Evolutionary conservation across 2,797 vertebrate genomes (phyloP), one percentile per base, ranked within the genome.

Genomic region (Gallirallus australis): DNA sequence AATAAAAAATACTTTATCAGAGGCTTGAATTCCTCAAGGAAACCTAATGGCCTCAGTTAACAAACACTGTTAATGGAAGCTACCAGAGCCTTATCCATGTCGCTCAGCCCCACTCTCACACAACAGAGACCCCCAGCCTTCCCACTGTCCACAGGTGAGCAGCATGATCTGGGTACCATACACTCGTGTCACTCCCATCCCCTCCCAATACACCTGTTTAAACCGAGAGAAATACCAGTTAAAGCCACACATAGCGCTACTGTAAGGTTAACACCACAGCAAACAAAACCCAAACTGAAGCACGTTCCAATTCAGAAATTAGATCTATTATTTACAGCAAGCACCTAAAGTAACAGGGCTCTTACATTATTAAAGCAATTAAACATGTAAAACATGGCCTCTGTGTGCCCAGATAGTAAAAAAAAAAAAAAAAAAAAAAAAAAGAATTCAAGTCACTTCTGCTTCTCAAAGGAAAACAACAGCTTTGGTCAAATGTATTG

Each of bases 31-130:
- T 72, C 17, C 28, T 63, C 2, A 1, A 54, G 54, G 59, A 57
- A 77, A 31, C 47, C 31, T 40, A 15, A 39, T 42, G 13, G 18
- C 24, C 20, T 64, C 27, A 18, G 28, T 28, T 16, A 35, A 19
- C 68, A 33, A 80, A 52, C 8, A 2, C 40, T 45, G 7, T 12
- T 47, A 70, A 64, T 17, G 20, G 20, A 21, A 35, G 20, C 28
- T 40, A 8, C 5, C n/a, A 42, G 48, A 73, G 25, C 24, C 7
- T 15, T 39, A 4, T 13, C 37, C 23, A 13, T 0, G 1, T 7
- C 0, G 2, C 31, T 48, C 71, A 69, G 21, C 33, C 50, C 30
- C 0, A 0, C n/a, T 66, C 17, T 28, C 48, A 39, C 45, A 16
- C 12, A 48, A 2, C 18, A 14, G 25, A 12, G 63, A 18, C 57